Evolutionary conservation across 2,113 vertebrate species (phyloP).

Genomic region (Henicopernis longicauda): DNA sequence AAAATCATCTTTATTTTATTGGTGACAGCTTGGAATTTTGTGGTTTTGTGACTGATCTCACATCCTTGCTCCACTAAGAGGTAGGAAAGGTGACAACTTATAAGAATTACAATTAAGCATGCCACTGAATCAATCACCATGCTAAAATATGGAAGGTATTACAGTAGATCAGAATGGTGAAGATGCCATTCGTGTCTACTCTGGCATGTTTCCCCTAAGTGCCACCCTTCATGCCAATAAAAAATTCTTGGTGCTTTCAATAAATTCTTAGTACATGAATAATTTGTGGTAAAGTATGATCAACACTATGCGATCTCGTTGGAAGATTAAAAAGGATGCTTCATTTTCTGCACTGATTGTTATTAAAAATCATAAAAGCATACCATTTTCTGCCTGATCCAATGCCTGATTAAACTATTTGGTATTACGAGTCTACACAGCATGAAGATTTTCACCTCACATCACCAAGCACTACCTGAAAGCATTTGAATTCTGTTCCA

Average conservation of each 20-base stretch:
- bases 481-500: neutral
- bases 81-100: neutral
- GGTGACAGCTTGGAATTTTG: neutral
- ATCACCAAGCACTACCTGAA: neutral
- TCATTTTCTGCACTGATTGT: neutral
- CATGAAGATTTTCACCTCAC: neutral
- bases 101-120: neutral
- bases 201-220: neutral
- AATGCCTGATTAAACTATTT: neutral
- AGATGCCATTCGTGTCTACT: neutral
- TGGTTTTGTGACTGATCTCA: neutral
- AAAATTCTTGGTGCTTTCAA: neutral
- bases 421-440: neutral
- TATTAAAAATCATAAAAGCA: neutral
- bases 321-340: neutral
- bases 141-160: neutral
- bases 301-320: neutral
- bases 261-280: neutral
- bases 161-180: neutral
- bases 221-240: neutral
- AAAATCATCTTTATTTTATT: neutral
- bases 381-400: neutral
- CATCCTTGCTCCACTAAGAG: neutral
- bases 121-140: neutral
- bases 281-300: neutral